Evolutionary conservation across 2,888 invertebrate genomes (phyloP).

Genomic region (Branchellion lobata): DNA sequence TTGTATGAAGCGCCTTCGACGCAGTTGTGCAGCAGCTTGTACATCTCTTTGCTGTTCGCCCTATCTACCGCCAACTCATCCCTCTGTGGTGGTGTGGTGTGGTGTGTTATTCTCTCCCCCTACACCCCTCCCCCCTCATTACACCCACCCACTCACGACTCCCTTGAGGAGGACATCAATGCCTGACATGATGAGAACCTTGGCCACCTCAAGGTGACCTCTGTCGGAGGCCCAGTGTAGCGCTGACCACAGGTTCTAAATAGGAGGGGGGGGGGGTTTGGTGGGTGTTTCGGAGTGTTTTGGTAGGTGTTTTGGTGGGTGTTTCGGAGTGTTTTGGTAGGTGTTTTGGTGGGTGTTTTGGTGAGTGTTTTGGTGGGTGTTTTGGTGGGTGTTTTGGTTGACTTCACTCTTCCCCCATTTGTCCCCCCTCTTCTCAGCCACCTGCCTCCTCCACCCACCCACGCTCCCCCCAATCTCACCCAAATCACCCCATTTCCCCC

Average conservation of each 20-base stretch:
- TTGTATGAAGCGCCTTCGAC: constrained; percentile 43
- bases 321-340: neutral
- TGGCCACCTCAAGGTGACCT: constrained; percentile 58
- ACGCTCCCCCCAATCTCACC: no score
- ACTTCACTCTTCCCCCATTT: no score
- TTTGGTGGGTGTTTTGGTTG: no score
- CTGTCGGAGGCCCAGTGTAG: constrained; percentile 62
- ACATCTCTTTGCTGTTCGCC: constrained; percentile 47
- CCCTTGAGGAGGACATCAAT: constrained; percentile 58
- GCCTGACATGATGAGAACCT: constrained; percentile 59
- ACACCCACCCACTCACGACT: constrained; percentile 52
- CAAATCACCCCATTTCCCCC: neutral
- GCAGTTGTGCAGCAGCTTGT: constrained; percentile 46
- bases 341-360: no score
- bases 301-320: no score
- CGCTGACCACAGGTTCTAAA: constrained; percentile 61
- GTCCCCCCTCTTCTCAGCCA: no score
- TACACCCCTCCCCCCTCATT: neutral
- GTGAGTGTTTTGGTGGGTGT: no score
- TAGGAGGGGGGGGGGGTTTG: constrained; percentile 6
- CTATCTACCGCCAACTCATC: constrained; percentile 51
- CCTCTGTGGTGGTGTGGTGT: constrained; percentile 44
- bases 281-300: neutral
- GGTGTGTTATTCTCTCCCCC: neutral
- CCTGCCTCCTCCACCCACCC: no score